Conservation (phyloP, 1,140 invertebrate species). For the Drosophila tristis region DNA sequence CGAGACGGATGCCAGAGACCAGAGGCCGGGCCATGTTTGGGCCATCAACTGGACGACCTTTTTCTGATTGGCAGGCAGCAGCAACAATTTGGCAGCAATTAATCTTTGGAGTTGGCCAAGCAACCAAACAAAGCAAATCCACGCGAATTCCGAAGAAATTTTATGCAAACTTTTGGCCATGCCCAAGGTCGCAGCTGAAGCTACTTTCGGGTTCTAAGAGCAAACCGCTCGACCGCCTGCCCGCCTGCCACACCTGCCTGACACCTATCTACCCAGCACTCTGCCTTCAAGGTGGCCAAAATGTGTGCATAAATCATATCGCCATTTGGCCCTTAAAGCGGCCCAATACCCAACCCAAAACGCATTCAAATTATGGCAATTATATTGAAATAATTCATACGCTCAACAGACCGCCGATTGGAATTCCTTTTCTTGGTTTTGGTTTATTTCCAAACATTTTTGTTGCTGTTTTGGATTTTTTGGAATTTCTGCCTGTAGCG, state of each 20-base stretch:
- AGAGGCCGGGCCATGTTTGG: constrained; percentile 52
- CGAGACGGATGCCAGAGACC: constrained; percentile 5
- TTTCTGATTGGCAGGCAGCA: constrained; percentile 80
- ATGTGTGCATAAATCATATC: constrained; percentile 64
- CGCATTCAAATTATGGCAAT: constrained; percentile 80
- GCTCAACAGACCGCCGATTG: constrained; percentile 34
- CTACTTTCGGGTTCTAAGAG: constrained; percentile 56
- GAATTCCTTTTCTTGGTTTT: constrained; percentile 43
- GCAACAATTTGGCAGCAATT: constrained; percentile 71
- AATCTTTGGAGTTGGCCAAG: constrained; percentile 49
- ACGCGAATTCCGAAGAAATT: constrained; percentile 22
- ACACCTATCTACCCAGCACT: constrained; percentile 1
- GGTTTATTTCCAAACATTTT: too few relatives aligned
- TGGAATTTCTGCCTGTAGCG: constrained; percentile 74
- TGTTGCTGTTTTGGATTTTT: constrained; percentile 4
- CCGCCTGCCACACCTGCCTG: background rate
- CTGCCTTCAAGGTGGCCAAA: constrained; percentile 56
- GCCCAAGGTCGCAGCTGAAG: constrained; percentile 34
- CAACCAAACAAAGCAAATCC: constrained; percentile 15
- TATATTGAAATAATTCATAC: constrained; percentile 74
- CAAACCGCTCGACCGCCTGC: background rate
- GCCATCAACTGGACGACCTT: constrained; percentile 76
- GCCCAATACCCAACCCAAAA: constrained; percentile 59
- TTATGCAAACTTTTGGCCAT: constrained; percentile 46
- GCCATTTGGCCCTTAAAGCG: constrained; percentile 45